These are phyloP conservation scores for Synergus umbraculus DNA, from an alignment of 2,888 invertebrate genomes.

Conservation along the genomic window DNA sequence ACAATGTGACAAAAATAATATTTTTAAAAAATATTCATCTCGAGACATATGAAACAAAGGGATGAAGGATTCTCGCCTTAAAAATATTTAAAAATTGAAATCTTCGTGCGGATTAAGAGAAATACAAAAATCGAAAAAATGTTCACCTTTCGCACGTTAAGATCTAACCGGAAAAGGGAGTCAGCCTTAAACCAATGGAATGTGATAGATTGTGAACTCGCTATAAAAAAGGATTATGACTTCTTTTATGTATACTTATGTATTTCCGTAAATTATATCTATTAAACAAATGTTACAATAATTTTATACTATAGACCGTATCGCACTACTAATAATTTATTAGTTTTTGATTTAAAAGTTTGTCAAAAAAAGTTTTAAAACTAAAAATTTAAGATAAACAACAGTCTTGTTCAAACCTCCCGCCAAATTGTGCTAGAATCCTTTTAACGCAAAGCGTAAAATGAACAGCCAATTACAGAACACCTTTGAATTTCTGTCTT, in stretches of 20 bases:
- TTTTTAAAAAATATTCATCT: slow-evolving; percentile 50
- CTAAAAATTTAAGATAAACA: background rate
- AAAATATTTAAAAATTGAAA: slow-evolving; percentile 42
- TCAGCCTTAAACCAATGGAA: slow-evolving; percentile 26
- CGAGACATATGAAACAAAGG: slow-evolving; percentile 50
- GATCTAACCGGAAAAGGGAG: slow-evolving; percentile 69
- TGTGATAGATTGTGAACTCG: slow-evolving; percentile 7
- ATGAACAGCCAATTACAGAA: no score
- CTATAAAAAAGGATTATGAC: background rate
- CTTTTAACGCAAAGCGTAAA: no score
- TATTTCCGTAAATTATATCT: no score
- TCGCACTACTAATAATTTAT: background rate
- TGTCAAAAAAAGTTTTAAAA: background rate
- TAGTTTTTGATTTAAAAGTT: background rate
- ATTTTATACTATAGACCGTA: background rate
- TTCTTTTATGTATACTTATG: no score
- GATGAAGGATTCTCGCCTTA: slow-evolving; percentile 39
- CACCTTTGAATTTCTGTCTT: no score
- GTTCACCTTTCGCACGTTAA: slow-evolving; percentile 68
- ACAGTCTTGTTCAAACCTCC: background rate
- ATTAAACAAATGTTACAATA: background rate
- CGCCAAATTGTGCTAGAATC: background rate
- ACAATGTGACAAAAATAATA: background rate
- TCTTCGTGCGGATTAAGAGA: slow-evolving; percentile 59
- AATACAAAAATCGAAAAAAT: slow-evolving; percentile 59